phyloP scores from a whole-genome alignment of 2,888 invertebrate species.

The Sarcophaga rosellei region DNA sequence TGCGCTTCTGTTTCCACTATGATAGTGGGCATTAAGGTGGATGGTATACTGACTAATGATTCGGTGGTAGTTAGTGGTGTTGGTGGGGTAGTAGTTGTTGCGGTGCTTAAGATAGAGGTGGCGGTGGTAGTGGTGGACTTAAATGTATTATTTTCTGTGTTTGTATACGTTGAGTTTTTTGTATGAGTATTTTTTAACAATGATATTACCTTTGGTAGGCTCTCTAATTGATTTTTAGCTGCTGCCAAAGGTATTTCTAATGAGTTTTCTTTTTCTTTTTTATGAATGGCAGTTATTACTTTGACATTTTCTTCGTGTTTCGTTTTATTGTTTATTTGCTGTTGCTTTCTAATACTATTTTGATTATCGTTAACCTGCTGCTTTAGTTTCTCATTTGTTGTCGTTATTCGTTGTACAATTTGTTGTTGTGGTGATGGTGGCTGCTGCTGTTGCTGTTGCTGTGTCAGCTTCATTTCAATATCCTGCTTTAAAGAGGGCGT shows the following conservation, averaged over 20 bases:
- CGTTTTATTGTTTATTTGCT: conserved; percentile 28
- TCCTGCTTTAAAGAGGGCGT: background rate
- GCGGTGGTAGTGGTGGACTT: conserved; percentile 52
- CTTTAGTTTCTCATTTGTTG: conserved; percentile 46
- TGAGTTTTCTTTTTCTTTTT: conserved; percentile 38
- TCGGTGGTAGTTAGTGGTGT: conserved; percentile 63
- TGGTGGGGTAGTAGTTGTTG: conserved; percentile 59
- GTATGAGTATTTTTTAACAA: conserved; percentile 54
- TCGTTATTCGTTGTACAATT: conserved; percentile 46
- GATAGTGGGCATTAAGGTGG: conserved; percentile 57
- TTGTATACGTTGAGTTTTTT: conserved; percentile 60
- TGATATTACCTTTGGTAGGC: conserved; percentile 41
- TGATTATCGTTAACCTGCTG: conserved; percentile 55
- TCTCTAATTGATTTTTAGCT: background rate
- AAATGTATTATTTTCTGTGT: conserved; percentile 53
- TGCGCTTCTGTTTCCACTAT: conserved; percentile 47
- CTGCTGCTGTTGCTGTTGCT: conserved; percentile 12
- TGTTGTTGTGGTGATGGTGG: background rate
- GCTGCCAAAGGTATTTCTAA: conserved; percentile 9
- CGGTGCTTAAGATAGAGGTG: conserved; percentile 53
- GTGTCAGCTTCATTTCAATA: conserved; percentile 13
- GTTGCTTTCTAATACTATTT: conserved; percentile 62
- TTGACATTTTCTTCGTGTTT: too few relatives aligned
- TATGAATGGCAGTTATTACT: conserved; percentile 48
- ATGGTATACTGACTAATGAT: conserved; percentile 61